These are phyloP conservation scores for Zaprionus inermis DNA, from an alignment of 1,140 invertebrate genomes.

Conservation along the genomic window DNA sequence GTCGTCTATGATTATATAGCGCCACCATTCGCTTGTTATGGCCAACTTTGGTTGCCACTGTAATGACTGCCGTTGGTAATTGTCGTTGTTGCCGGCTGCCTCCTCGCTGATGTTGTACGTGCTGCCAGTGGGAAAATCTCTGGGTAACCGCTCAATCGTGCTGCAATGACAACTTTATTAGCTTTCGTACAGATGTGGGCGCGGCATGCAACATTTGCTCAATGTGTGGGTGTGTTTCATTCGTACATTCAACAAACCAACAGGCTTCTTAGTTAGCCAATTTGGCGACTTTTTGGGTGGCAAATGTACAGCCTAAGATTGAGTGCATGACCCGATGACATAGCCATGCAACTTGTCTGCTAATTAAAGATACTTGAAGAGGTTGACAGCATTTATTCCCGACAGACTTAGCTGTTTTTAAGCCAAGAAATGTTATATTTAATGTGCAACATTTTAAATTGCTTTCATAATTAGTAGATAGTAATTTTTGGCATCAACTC, in stretches of 20 bases:
- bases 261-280: not conserved
- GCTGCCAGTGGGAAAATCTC: slow-evolving; percentile 66
- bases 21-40: slow-evolving; percentile 76
- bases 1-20: slow-evolving; percentile 76
- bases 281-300: slow-evolving; percentile 10
- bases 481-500: too few relatives aligned
- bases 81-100: slow-evolving; percentile 25
- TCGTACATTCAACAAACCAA: not conserved
- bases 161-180: slow-evolving; percentile 78
- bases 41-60: slow-evolving; percentile 75
- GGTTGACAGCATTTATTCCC: not conserved
- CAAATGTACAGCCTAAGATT: slow-evolving; percentile 47
- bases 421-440: not conserved
- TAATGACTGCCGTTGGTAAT: slow-evolving; percentile 66
- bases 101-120: slow-evolving; percentile 67
- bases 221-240: slow-evolving; percentile 10
- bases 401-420: too few relatives aligned
- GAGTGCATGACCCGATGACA: not conserved
- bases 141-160: slow-evolving; percentile 76
- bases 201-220: slow-evolving; percentile 11
- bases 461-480: too few relatives aligned
- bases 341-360: not conserved
- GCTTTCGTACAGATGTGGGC: slow-evolving; percentile 35
- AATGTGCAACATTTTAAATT: too few relatives aligned
- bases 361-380: not conserved